Conservation (phyloP, 2,888 invertebrate species). For the Lathronympha strigana region DNA sequence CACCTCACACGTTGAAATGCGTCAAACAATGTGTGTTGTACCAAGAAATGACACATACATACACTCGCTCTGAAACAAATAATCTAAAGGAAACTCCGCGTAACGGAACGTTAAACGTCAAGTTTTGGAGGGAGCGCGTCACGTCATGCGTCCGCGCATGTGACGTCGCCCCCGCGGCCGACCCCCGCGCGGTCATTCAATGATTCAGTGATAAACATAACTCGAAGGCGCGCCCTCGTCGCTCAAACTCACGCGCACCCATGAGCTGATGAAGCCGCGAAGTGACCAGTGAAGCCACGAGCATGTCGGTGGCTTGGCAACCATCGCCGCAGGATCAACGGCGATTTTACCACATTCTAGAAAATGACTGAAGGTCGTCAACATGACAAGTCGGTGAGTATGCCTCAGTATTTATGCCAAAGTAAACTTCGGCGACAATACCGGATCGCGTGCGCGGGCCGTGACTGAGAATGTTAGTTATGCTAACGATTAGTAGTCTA, state of each 20-base stretch:
- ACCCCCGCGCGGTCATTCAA: constrained; percentile 53
- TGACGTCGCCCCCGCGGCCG: constrained; percentile 47
- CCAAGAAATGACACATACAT: too few species aligned
- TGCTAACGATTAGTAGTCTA: constrained; percentile 8
- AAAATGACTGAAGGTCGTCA: constrained; percentile 81
- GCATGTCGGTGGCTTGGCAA: constrained; percentile 75
- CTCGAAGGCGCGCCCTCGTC: constrained; percentile 67
- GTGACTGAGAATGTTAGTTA: constrained; percentile 37
- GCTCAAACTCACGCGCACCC: constrained; percentile 46
- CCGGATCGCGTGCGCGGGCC: constrained; percentile 14
- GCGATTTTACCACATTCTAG: constrained; percentile 82
- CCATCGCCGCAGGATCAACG: constrained; percentile 78
- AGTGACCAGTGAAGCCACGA: constrained; percentile 43
- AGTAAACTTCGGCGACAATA: constrained; percentile 29
- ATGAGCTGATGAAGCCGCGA: constrained; percentile 7
- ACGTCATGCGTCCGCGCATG: constrained; percentile 46
- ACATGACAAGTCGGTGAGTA: constrained; percentile 80
- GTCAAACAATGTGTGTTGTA: too few species aligned
- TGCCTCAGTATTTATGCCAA: constrained; percentile 29
- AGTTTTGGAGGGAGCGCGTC: constrained; percentile 51
- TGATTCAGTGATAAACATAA: constrained; percentile 75
- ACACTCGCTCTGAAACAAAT: not conserved
- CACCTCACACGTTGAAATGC: too few species aligned
- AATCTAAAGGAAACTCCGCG: not conserved
- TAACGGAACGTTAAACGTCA: constrained; percentile 35